Base-by-base conservation (phyloP, 2,797 vertebrate genomes). In the Manis pentadactyla region DNA sequence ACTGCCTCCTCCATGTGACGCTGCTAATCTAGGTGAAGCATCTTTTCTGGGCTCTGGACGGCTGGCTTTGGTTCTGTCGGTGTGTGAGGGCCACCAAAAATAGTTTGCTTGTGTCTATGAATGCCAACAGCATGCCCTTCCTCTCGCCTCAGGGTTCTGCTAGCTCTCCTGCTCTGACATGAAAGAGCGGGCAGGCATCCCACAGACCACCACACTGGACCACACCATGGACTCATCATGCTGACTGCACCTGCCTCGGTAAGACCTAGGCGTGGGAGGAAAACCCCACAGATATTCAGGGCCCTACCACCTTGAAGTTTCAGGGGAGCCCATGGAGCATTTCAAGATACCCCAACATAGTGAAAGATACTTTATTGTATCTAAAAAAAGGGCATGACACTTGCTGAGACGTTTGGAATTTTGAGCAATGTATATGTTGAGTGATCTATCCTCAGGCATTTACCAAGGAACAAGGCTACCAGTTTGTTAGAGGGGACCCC, bases 171-270 rank as follows among this genome's bases (percentile, higher is more conserved):
- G 64, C n/a, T 37, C 55, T 85, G 78, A n/a, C n/a, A 4, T 31
- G 5, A 29, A 2, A 34, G 18, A 34, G 21, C 34, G 2, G 13
- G 14, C 57, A 49, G 46, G 71, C n/a, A 34, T 49, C 8, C 21
- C 15, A 7, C 3, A 21, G 61, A 37, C 39, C 2, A 3, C 23
- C 25, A 4, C 0, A 1, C 34, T n/a, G 7, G 18, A 25, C n/a
- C 68, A 68, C 42, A n/a, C 61, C 7, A 25, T 3, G 34, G 61
- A n/a, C 13, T 61, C 83, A 13, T 17, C 21, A 15, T 9, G n/a
- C 13, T n/a, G 53, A 57, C 0, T 5, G 25, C 9, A 21, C 59
- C 49, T 9, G 37, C 42, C 51, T 39, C 7, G 61, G 79, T 39
- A 83, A 25, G 81, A 74, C 23, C 5, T 42, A n/a, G 57, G 55